Evolutionary conservation across 2,797 vertebrate genomes (phyloP).

Genomic region (Labeo calbasu): DNA sequence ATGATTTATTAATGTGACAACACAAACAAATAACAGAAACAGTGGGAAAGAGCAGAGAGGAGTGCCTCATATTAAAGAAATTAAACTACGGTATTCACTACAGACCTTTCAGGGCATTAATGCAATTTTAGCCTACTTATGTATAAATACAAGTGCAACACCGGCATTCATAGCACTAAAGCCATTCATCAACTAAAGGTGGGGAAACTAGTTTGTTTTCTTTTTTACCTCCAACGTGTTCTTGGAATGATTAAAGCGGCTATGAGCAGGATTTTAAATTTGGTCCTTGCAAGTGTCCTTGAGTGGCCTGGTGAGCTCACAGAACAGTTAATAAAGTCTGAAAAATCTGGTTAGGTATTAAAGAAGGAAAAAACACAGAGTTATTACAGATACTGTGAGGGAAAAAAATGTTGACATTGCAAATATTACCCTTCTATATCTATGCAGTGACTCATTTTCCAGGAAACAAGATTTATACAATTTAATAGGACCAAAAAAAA

Average conservation of each 20-base stretch:
- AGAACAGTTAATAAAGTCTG: conserved; percentile 71
- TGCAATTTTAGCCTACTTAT: background rate
- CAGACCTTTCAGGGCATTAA: background rate
- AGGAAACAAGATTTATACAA: conserved; percentile 40
- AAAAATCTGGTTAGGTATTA: conserved; percentile 76
- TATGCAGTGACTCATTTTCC: conserved; percentile 46
- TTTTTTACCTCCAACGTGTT: background rate
- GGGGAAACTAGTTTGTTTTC: background rate
- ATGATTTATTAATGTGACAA: conserved; percentile 78
- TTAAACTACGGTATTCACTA: conserved; percentile 43
- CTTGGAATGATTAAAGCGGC: background rate
- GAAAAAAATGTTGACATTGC: conserved; percentile 22
- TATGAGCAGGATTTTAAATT: background rate
- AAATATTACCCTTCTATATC: conserved; percentile 40
- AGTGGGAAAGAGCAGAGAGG: conserved; percentile 59
- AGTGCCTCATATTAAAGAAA: conserved; percentile 39
- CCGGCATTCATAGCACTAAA: background rate
- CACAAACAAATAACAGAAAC: conserved; percentile 74
- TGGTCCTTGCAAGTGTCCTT: conserved; percentile 63
- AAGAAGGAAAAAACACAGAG: conserved; percentile 63
- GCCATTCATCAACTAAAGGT: background rate
- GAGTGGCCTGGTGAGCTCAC: conserved; percentile 64
- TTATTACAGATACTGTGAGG: conserved; percentile 54
- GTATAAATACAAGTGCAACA: background rate
- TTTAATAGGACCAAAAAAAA: background rate